phyloP scores from a whole-genome alignment of 2,888 invertebrate species.

The Hermaeophaga mercurialis region DNA sequence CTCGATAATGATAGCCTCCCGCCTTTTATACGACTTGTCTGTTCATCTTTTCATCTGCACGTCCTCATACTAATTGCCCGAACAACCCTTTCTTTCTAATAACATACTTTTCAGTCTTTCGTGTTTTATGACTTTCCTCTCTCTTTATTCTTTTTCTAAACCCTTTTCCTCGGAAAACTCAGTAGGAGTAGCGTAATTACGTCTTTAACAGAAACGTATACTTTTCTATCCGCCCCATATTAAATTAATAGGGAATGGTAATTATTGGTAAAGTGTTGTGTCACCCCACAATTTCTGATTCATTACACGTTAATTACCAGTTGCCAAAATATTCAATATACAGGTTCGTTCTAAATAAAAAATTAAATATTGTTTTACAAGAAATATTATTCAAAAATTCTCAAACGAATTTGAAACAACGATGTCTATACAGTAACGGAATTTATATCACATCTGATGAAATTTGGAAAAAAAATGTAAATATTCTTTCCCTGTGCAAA shows the following conservation, averaged over 20 bases:
- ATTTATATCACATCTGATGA: no score
- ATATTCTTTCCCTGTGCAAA: no score
- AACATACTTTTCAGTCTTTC: slow-evolving; percentile 34
- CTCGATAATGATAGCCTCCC: slow-evolving; percentile 48
- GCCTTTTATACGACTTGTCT: slow-evolving; percentile 37
- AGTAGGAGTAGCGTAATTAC: slow-evolving; percentile 16
- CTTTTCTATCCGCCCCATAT: slow-evolving; percentile 4
- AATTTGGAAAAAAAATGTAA: no score
- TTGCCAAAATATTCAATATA: no score
- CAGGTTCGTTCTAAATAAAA: no score
- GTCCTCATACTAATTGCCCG: slow-evolving; percentile 47
- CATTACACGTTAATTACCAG: no score
- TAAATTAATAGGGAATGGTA: slow-evolving; percentile 11
- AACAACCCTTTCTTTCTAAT: slow-evolving; percentile 45
- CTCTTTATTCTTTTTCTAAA: slow-evolving; percentile 25
- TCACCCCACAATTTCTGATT: not conserved
- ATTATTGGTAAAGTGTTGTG: slow-evolving; percentile 18
- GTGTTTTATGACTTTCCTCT: slow-evolving; percentile 32
- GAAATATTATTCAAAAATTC: no score
- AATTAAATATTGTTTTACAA: no score
- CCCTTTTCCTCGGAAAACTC: slow-evolving; percentile 6
- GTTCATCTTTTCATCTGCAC: slow-evolving; percentile 49
- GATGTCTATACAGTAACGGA: no score
- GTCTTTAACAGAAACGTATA: slow-evolving; percentile 17
- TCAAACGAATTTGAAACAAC: no score